Base-by-base conservation (phyloP, 2,888 invertebrate species). In the Catocala fraxini region DNA sequence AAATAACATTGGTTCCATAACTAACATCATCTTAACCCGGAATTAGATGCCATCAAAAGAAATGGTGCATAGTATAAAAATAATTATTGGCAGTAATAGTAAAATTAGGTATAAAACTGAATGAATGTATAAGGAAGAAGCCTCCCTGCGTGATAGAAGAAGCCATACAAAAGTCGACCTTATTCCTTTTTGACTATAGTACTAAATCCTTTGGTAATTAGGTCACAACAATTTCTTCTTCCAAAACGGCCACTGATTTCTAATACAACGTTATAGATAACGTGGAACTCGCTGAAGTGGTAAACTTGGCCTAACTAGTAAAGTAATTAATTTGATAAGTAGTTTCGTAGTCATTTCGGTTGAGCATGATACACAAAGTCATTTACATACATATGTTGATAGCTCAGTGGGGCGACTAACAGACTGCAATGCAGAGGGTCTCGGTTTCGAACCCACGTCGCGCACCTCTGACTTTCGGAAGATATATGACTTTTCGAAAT, bases 321-420 rank as follows among this genome's bases (percentile, higher is more conserved):
- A 46, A 60, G 49, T 61, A 62, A 56, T 63, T 57, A 75, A 73
- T 65, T 59, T 63, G 59, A 63, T 73, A 67, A 65, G 11, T 53
- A 66, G 45, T 71, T 58, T 4, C n/a, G 34, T 64, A 72, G 64
- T 67, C 52, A 56, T 53, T 63, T 68, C 56, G 35, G 7, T 9
- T 39, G 6, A 39, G 35, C 25, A 9, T 39, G 35, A 39, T 39
- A 39, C 6, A 6, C 35, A 39, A 6, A 6, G 35, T 39, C 7
- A 9, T 39, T 5, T 39, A 39, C 6, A 7, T 35, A 35, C 35
- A 15, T n/a, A n/a, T n/a, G n/a, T n/a, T n/a, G n/a, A n/a, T n/a
- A n/a, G n/a, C n/a, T n/a, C n/a, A n/a, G n/a, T n/a, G n/a, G n/a
- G n/a, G n/a, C n/a, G n/a, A n/a, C n/a, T n/a, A n/a, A n/a, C n/a